Evolutionary conservation across 30 jellyfish, hydroid and myxozoan genomes (phyloP).

Genomic region (Clytia hemisphaerica): DNA sequence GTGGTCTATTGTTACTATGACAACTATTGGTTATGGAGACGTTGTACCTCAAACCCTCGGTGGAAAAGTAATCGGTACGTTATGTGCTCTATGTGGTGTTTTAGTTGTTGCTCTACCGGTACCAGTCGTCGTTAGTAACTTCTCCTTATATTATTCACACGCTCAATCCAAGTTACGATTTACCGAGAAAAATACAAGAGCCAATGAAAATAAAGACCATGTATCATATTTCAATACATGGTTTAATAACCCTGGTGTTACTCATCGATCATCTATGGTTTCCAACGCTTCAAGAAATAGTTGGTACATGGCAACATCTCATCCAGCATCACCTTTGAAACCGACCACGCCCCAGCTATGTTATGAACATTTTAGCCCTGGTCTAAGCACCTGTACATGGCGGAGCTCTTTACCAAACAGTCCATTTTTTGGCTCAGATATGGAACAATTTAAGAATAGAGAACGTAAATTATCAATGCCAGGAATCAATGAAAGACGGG

Average conservation of each 20-base stretch:
- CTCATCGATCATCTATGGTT: neutral
- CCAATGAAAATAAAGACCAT: neutral
- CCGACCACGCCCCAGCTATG: neutral
- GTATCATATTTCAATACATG: neutral
- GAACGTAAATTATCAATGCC: too few relatives aligned
- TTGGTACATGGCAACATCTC: neutral
- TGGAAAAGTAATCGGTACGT: conserved; percentile 78
- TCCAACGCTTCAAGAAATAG: neutral
- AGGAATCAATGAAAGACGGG: too few relatives aligned
- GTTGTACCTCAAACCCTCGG: conserved; percentile 71
- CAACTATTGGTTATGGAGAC: conserved; percentile 92
- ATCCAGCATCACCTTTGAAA: neutral
- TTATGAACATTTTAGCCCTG: too few relatives aligned
- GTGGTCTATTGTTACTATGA: conserved; percentile 96
- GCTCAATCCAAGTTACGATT: conserved; percentile 76
- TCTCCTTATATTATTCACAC: conserved; percentile 76
- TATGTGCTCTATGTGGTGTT: conserved; percentile 95
- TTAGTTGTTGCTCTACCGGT: conserved; percentile 77
- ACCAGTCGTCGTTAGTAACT: conserved; percentile 82
- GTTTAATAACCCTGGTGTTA: neutral
- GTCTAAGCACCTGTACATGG: too few relatives aligned
- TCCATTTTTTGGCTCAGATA: too few relatives aligned
- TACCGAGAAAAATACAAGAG: conserved; percentile 19
- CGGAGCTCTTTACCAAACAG: too few relatives aligned
- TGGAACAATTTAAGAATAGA: too few relatives aligned